A percentile compares a stretch with the other conserved stretches of the same genome.
phyloP scores from a whole-genome alignment of 2,888 invertebrate species.

The Nowickia ferox region DNA sequence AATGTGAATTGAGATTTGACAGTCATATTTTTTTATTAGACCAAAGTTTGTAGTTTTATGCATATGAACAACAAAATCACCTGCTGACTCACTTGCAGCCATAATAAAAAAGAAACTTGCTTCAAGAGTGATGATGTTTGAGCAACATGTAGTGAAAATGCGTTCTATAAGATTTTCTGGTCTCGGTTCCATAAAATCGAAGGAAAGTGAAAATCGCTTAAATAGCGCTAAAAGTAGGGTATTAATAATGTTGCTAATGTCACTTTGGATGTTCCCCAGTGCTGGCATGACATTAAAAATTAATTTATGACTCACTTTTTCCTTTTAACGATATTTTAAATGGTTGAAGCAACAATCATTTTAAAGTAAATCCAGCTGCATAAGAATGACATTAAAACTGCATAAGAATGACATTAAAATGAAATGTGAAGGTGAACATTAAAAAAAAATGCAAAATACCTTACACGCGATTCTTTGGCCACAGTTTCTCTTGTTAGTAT shows the following conservation, averaged over 20 bases:
- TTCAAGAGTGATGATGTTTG: no score
- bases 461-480: constrained; percentile 13
- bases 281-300: constrained; percentile 34
- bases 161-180: no score
- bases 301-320: constrained; percentile 38
- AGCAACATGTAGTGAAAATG: no score
- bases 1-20: no score
- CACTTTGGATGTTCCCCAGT: neutral
- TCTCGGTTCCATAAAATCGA: no score
- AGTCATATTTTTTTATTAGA: no score
- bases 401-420: constrained; percentile 24
- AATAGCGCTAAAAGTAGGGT: no score
- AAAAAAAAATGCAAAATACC: constrained; percentile 50
- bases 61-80: no score
- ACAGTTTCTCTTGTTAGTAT: neutral
- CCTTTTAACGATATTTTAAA: neutral
- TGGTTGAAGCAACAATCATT: constrained; percentile 42
- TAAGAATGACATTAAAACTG: constrained; percentile 19
- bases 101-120: no score
- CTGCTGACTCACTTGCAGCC: no score
- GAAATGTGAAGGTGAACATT: constrained; percentile 34
- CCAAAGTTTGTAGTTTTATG: no score
- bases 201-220: no score
- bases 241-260: neutral
- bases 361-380: constrained; percentile 10